Conservation (phyloP, 2,797 vertebrate species). For the Tinamus major region DNA sequence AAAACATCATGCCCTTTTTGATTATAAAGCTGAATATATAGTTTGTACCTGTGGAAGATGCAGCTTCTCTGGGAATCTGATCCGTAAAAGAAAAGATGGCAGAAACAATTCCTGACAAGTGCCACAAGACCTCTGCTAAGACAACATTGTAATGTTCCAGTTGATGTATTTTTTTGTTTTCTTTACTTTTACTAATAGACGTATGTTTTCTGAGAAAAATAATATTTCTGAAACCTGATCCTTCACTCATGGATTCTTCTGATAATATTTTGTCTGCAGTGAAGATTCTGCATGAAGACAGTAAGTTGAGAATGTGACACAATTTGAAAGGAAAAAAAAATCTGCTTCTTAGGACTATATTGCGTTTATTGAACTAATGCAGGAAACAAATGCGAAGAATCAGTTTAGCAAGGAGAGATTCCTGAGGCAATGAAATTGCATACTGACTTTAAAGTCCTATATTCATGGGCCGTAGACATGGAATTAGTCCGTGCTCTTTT, state of each 20-base stretch:
- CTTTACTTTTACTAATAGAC: not conserved
- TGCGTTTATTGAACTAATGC: not conserved
- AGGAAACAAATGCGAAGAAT: not conserved
- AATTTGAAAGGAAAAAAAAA: not conserved
- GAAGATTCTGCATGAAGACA: not conserved
- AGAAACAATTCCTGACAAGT: not conserved
- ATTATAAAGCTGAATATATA: not conserved
- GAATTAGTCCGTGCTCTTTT: fast-evolving
- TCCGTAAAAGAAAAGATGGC: not conserved
- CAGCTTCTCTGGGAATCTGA: not conserved
- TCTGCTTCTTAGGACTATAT: not conserved
- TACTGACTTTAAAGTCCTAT: not conserved
- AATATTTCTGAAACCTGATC: not conserved
- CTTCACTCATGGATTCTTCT: not conserved
- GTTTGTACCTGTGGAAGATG: not conserved
- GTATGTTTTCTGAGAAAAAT: not conserved
- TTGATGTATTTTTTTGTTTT: not conserved
- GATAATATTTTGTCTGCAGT: no score
- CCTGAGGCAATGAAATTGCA: not conserved
- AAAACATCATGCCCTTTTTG: not conserved
- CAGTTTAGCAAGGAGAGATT: not conserved
- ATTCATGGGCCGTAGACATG: not conserved
- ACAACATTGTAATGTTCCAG: not conserved
- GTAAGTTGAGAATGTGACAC: not conserved
- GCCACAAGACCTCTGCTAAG: not conserved